Percentiles rank a stretch among this genome's conserved stretches.
phyloP scores from a whole-genome alignment of 2,113 vertebrate species.

The Syrmaticus mikado region DNA sequence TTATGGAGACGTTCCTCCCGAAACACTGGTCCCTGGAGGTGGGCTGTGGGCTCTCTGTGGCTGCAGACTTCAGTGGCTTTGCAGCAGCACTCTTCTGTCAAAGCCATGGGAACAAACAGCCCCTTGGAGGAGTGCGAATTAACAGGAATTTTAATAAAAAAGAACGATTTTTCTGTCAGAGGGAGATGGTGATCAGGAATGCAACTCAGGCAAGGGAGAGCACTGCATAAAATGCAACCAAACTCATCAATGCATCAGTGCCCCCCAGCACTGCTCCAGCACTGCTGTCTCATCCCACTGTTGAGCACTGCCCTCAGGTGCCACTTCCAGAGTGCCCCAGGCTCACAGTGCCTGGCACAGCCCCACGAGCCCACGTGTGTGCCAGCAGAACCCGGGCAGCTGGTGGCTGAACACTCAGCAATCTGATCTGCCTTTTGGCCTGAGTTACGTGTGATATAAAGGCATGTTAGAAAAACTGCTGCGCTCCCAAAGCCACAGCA shows the following conservation, averaged over 20 bases:
- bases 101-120: background rate
- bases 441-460: rapidly evolving
- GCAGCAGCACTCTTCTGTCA: background rate
- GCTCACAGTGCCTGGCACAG: background rate
- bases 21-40: background rate
- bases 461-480: rapidly evolving
- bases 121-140: background rate
- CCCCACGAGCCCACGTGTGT: background rate
- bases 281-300: rapidly evolving
- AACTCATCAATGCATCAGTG: rapidly evolving
- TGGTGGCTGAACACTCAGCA: rapidly evolving
- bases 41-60: rapidly evolving
- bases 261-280: rapidly evolving
- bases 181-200: background rate
- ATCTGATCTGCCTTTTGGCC: rapidly evolving
- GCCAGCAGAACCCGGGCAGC: background rate
- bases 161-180: background rate
- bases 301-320: rapidly evolving
- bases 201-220: background rate
- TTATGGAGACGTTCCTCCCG: rapidly evolving
- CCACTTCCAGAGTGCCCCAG: rapidly evolving
- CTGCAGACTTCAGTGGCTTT: background rate
- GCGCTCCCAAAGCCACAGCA: rapidly evolving
- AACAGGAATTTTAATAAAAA: background rate
- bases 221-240: background rate